phyloP scores from a whole-genome alignment of 2,888 invertebrate genomes.

The Thera britannica region DNA sequence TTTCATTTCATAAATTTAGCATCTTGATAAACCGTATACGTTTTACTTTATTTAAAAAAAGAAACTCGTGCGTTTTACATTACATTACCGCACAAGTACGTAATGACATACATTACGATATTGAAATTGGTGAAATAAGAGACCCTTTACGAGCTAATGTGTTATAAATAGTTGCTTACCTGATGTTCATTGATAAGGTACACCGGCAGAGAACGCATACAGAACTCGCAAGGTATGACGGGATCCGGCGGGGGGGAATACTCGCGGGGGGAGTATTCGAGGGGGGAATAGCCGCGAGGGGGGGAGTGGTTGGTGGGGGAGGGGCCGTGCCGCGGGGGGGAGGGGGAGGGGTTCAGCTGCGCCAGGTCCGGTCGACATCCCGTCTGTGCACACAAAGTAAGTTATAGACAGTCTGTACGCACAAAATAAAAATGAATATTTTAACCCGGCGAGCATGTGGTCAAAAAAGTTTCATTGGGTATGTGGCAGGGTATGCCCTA shows the following conservation, averaged over 20 bases:
- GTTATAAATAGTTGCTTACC: constrained; percentile 47
- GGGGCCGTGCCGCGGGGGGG: constrained; percentile 10
- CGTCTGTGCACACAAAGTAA: constrained; percentile 51
- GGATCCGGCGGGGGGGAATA: constrained; percentile 45
- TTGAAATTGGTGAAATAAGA: no score
- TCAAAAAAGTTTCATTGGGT: no score
- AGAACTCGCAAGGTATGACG: constrained; percentile 79
- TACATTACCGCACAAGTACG: no score
- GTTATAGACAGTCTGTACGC: not conserved
- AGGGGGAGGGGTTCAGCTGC: constrained; percentile 44
- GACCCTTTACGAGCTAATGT: no score
- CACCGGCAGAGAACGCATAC: constrained; percentile 65
- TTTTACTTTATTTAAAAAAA: no score
- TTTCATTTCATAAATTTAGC: no score
- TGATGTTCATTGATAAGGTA: constrained; percentile 74
- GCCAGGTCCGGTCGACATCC: constrained; percentile 70
- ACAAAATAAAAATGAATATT: no score
- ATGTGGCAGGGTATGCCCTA: no score
- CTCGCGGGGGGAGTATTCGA: constrained; percentile 5
- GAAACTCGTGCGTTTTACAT: no score
- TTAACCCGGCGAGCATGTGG: no score
- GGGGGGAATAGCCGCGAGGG: constrained; percentile 3
- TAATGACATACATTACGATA: no score
- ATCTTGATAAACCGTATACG: no score
- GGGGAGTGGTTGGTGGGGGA: not conserved